These are phyloP conservation scores for Drosophila lutescens DNA, from an alignment of 2,888 invertebrate species.

Conservation along the genomic window DNA sequence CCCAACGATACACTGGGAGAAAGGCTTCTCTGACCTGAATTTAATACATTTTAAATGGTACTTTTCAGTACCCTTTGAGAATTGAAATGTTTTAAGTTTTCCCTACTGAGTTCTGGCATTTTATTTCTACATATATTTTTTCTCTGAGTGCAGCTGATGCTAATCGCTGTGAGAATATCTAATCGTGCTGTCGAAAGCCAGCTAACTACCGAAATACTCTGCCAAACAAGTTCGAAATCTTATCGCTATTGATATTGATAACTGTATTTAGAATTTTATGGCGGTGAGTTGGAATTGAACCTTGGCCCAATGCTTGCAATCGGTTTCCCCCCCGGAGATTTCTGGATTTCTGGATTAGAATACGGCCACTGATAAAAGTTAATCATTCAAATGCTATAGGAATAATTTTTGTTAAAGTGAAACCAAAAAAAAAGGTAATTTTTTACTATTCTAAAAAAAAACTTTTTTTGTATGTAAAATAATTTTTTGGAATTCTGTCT, in stretches of 20 bases:
- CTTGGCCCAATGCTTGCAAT: conserved; percentile 26
- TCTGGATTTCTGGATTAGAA: not conserved
- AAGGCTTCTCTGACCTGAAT: not conserved
- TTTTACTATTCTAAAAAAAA: too few species aligned
- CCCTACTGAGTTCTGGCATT: too few species aligned
- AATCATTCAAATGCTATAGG: too few species aligned
- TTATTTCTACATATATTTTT: not conserved
- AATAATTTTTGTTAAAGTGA: too few species aligned
- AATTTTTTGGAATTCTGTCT: too few species aligned
- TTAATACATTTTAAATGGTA: not conserved
- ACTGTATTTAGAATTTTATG: conserved; percentile 31
- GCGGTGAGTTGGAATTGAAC: conserved; percentile 23
- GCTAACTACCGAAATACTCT: not conserved
- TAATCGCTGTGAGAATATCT: conserved; percentile 18
- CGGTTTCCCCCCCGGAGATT: not conserved
- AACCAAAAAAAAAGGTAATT: too few species aligned
- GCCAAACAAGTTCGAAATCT: conserved; percentile 1
- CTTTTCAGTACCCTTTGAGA: too few species aligned
- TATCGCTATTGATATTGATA: conserved; percentile 8
- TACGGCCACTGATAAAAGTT: not conserved
- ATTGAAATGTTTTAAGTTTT: too few species aligned
- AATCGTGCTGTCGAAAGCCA: conserved; percentile 6
- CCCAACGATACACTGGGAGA: not conserved
- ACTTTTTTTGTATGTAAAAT: too few species aligned
- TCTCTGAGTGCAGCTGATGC: not conserved